A percentile compares a stretch with the other conserved stretches of the same genome.
These are phyloP conservation scores for Etheostoma perlongum DNA, from an alignment of 2,797 vertebrate species.

Conservation along the genomic window DNA sequence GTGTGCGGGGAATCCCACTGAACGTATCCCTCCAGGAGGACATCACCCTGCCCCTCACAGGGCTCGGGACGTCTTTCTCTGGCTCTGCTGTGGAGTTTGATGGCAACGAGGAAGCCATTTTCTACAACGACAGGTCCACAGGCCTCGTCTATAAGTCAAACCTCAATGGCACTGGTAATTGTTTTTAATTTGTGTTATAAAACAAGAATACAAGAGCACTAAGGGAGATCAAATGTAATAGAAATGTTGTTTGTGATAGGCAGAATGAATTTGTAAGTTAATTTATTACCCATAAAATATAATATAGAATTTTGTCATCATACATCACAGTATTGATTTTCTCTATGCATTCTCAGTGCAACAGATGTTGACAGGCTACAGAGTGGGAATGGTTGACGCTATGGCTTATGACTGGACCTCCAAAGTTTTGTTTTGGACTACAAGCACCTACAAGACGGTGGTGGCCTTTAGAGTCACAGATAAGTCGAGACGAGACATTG, in stretches of 20 bases:
- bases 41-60: conserved; percentile 78
- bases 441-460: conserved; percentile 69
- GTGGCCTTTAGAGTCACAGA: conserved; percentile 80
- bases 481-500: conserved; percentile 80
- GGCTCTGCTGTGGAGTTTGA: conserved; percentile 83
- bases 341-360: conserved; percentile 63
- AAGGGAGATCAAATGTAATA: not conserved
- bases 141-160: conserved; percentile 79
- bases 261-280: not conserved
- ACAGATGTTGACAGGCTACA: conserved; percentile 80
- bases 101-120: conserved; percentile 68
- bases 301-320: not conserved
- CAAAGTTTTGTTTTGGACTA: conserved; percentile 84
- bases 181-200: not conserved
- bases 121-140: conserved; percentile 79
- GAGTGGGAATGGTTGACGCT: conserved; percentile 75
- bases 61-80: conserved; percentile 65
- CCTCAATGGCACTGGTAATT: conserved; percentile 80
- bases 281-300: not conserved
- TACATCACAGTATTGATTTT: not conserved
- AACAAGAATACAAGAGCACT: not conserved
- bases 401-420: conserved; percentile 87
- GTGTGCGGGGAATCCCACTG: conserved; percentile 83
- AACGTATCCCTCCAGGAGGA: conserved; percentile 82
- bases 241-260: not conserved